Base-by-base conservation (phyloP, 1,140 invertebrate species). In the Sycophaga agraensis region DNA sequence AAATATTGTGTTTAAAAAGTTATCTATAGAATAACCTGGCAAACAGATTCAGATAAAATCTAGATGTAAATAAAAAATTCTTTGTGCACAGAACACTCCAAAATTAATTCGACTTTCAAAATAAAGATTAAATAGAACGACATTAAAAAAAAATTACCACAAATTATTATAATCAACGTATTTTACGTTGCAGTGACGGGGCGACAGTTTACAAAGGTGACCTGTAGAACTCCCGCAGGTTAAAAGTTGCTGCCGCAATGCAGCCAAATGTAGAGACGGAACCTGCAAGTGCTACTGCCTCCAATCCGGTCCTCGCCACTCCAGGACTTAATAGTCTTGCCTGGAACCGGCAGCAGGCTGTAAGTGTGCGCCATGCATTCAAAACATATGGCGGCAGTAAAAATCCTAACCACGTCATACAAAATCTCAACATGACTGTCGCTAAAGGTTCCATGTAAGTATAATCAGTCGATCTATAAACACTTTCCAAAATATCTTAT, bases 381-480 rank as follows among this genome's bases (percentile, higher is more conserved):
- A 96, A 96, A 76, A 86, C 86, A 65, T 96, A 96, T 74, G 93
- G 93, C 42, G 88, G 88, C 70, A 91, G 89, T 73, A 91, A 89
- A 70, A 88, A 89, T 59, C 88, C 90, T 16, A 89, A 91, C 70
- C 87, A 89, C 43, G 92, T 96, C 24, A 83, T 97, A 45, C 88
- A 89, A 67, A 91, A 92, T 68, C 85, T 96, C 19, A 91, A 90
- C 78, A 93, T 96, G 90, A 93, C 91, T 37, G 93, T 96, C 40
- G 89, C 90, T 45, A 93, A 94, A 79, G 93, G 93, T 63, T 91
- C 91, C 45, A 96, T 95, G 91, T 94, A 82, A 92, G 91, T 89
- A 72, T 21, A 34, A 56, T 45, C 28, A n/a, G n/a, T n/a, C n/a
- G n/a, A n/a, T n/a, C n/a, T n/a, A n/a, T n/a, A n/a, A n/a, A n/a